Evolutionary conservation across 2,888 invertebrate genomes (phyloP).

Genomic region (Drosophila infuscata): DNA sequence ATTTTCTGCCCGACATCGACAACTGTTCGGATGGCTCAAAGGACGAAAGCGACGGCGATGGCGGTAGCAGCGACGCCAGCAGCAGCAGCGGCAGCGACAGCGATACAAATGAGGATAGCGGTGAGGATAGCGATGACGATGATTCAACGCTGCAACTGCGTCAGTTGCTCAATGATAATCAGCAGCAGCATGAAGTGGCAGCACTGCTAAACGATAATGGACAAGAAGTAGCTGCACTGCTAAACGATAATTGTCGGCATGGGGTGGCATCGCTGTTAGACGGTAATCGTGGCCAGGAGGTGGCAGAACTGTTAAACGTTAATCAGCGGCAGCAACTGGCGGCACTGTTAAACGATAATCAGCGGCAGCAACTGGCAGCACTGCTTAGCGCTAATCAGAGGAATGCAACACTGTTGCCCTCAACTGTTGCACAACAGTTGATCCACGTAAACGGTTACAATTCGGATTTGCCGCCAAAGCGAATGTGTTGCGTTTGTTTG

Average conservation of each 20-base stretch:
- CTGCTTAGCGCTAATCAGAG: neutral
- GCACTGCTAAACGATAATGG: neutral
- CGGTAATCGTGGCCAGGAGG: neutral
- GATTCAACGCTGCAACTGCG: constrained; percentile 72
- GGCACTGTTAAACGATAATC: constrained; percentile 69
- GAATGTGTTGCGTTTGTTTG: constrained; percentile 96
- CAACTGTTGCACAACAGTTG: constrained; percentile 20
- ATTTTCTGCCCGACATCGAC: constrained; percentile 94
- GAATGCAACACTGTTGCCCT: constrained; percentile 11
- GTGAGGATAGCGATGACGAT: constrained; percentile 76
- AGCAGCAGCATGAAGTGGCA: constrained; percentile 6
- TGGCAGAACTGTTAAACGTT: constrained; percentile 58
- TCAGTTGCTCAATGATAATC: constrained; percentile 71
- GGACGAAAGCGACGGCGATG: constrained; percentile 88
- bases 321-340: constrained; percentile 61
- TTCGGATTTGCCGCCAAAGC: constrained; percentile 87
- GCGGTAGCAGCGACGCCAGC: constrained; percentile 73
- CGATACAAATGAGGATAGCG: constrained; percentile 66
- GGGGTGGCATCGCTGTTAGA: neutral
- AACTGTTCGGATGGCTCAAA: constrained; percentile 86
- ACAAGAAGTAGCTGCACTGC: neutral
- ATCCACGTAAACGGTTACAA: constrained; percentile 50
- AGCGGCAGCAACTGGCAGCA: constrained; percentile 6
- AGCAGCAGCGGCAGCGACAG: constrained; percentile 76
- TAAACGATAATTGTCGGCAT: neutral